Evolutionary conservation across 2,888 invertebrate species (phyloP).

Genomic region (Lamproptera curius): DNA sequence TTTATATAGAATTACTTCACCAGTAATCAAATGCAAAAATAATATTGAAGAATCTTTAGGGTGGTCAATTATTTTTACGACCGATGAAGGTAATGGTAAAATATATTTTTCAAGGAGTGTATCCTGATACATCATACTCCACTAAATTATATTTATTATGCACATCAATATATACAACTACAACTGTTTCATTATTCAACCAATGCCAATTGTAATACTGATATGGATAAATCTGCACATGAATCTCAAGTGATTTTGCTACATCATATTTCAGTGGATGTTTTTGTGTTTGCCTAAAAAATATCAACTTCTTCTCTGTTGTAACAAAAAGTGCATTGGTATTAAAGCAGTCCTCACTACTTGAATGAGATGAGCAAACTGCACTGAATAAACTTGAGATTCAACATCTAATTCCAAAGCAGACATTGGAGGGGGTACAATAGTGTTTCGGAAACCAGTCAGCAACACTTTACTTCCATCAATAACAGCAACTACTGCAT

Average conservation of each 20-base stretch:
- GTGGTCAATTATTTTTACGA: constrained; percentile 48
- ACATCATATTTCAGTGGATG: constrained; percentile 52
- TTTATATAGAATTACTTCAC: constrained; percentile 52
- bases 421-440: constrained; percentile 92
- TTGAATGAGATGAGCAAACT: constrained; percentile 64
- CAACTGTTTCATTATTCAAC: constrained; percentile 61
- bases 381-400: constrained; percentile 76
- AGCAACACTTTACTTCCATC: constrained; percentile 85
- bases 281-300: constrained; percentile 54
- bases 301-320: constrained; percentile 50
- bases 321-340: constrained; percentile 65
- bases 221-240: constrained; percentile 48
- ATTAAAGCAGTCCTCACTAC: constrained; percentile 33
- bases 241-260: constrained; percentile 36
- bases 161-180: constrained; percentile 49
- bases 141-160: constrained; percentile 41
- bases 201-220: constrained; percentile 77
- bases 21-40: constrained; percentile 51
- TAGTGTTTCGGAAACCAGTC: constrained; percentile 84
- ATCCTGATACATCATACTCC: constrained; percentile 43
- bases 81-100: constrained; percentile 42
- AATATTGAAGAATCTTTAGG: constrained; percentile 39
- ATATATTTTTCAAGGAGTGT: constrained; percentile 35
- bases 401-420: constrained; percentile 77
- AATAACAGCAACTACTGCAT: constrained; percentile 84